phyloP scores from a whole-genome alignment of 2,113 vertebrate genomes.

The Mirza zaza region DNA sequence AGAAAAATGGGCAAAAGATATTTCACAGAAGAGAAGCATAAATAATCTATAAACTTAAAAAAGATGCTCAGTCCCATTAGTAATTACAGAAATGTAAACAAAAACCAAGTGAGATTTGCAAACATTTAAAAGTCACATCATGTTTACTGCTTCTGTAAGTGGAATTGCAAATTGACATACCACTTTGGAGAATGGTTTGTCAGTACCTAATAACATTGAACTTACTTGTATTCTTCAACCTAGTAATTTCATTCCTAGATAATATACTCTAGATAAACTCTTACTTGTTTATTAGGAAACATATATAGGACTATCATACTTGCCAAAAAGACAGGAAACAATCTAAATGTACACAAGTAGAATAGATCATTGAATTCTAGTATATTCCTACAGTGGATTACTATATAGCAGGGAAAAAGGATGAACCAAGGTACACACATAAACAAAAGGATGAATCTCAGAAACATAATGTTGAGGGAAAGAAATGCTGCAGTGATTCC shows the following conservation, averaged over 20 bases:
- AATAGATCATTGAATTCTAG: background rate
- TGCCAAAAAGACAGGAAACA: background rate
- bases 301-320: background rate
- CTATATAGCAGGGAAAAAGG: background rate
- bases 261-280: background rate
- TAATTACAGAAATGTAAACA: background rate
- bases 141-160: background rate
- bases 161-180: background rate
- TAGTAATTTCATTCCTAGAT: background rate
- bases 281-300: background rate
- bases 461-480: background rate
- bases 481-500: background rate
- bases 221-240: background rate
- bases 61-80: background rate
- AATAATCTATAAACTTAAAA: background rate
- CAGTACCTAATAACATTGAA: background rate
- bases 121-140: conserved; percentile 10
- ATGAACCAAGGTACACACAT: background rate
- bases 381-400: background rate
- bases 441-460: conserved; percentile 34
- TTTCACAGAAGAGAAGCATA: conserved; percentile 6
- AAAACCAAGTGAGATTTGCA: background rate
- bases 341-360: background rate
- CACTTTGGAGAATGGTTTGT: conserved; percentile 1
- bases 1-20: background rate